Percentiles rank a stretch among this genome's conserved stretches.
Conservation (phyloP, 2,113 vertebrate genomes). For the Elaphurus davidianus region DNA sequence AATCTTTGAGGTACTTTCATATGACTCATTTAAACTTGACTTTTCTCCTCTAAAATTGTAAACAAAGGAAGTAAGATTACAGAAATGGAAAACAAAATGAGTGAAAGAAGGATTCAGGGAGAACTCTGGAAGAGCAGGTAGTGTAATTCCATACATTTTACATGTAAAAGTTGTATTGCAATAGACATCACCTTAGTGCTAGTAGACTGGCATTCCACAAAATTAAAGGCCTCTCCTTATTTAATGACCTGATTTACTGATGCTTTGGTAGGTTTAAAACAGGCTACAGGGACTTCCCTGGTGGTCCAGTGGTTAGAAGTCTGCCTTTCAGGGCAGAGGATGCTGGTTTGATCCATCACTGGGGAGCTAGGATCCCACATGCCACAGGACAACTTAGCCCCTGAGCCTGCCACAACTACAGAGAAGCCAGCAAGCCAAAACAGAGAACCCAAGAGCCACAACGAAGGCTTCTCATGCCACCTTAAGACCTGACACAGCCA, state of each 20-base stretch:
- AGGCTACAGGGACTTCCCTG: not conserved
- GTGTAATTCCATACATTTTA: not conserved
- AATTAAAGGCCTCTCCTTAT: not conserved
- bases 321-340: not conserved
- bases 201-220: not conserved
- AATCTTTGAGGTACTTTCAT: not conserved
- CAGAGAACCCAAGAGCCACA: not conserved
- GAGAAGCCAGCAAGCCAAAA: not conserved
- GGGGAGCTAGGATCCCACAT: not conserved
- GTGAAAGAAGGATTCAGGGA: not conserved
- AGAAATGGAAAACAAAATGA: not conserved
- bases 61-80: not conserved
- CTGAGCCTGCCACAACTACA: not conserved
- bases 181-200: not conserved
- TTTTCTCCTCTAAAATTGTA: not conserved
- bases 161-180: not conserved
- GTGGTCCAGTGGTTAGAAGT: not conserved
- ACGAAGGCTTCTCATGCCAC: not conserved
- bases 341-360: not conserved
- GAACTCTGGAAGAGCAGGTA: not conserved
- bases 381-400: not conserved
- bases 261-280: not conserved
- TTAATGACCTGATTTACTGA: not conserved
- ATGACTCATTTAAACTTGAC: not conserved
- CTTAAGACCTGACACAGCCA: not conserved